Evolutionary conservation across 2,888 invertebrate genomes (phyloP), one percentile per base, ranked within the genome.

Genomic region (Leptopterna dolabrata): DNA sequence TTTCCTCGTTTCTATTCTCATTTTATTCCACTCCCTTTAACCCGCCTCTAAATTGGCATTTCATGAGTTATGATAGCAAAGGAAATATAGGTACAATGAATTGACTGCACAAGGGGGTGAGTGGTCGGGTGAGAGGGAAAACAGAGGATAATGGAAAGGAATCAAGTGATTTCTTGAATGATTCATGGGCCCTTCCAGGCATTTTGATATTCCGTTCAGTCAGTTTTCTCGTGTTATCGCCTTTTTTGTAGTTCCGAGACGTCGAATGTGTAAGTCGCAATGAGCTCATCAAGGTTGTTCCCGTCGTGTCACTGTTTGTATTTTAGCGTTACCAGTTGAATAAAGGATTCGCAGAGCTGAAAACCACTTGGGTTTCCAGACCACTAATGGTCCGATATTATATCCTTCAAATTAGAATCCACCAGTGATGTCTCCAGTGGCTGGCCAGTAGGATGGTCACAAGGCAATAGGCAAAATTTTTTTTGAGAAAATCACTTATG

Each of bases 101-200:
- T 24, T 24, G 55, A 55, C 55, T n/a, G 63, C n/a, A n/a, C n/a
- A n/a, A n/a, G n/a, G n/a, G n/a, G n/a, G 4, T 24, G 63, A 63
- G 9, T 2, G 63, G 24, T 63, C n/a, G 63, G 19, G 7, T 19
- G 55, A 27, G 63, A 63, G 63, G 6, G 63, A 27, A 63, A 24
- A 27, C 24, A 27, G 24, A 63, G 63, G 63, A 63, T 24, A 63
- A 63, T 24, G 19, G 63, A 63, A 51, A 63, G 24, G 63, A 63
- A 63, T 63, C 63, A 63, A 63, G 63, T 63, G 63, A 63, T 63
- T 63, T 24, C 63, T 63, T 24, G 63, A 63, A 63, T 63, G 63
- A 63, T 63, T 63, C 63, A 63, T 63, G 63, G 63, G 19, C 1
- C 63, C 27, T 51, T 51, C 14, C 16, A 51, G 51, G 51, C 24